Evolutionary conservation across 2,888 invertebrate genomes (phyloP).

Genomic region (Tetropium fuscum): DNA sequence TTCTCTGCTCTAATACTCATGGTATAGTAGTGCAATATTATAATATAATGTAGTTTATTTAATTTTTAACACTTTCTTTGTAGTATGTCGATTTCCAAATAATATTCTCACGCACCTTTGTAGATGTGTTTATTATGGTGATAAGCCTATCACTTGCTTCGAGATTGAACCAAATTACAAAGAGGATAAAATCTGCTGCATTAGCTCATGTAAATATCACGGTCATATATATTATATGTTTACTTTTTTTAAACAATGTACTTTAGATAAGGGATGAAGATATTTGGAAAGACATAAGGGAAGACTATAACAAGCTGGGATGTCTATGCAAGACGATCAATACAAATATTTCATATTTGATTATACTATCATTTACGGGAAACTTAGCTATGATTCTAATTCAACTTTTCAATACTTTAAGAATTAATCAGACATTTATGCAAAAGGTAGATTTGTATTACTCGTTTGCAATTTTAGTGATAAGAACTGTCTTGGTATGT

Average conservation of each 20-base stretch:
- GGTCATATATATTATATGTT: conserved; percentile 33
- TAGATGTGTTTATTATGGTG: conserved; percentile 70
- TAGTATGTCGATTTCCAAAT: conserved; percentile 69
- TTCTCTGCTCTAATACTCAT: conserved; percentile 30
- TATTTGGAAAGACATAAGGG: conserved; percentile 40
- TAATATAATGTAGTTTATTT: conserved; percentile 1
- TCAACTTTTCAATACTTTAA: conserved; percentile 76
- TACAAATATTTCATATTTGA: conserved; percentile 71
- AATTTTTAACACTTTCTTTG: conserved; percentile 26
- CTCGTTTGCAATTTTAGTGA: conserved; percentile 61
- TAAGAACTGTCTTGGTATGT: conserved; percentile 54
- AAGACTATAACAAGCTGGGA: conserved; percentile 44
- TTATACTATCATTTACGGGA: conserved; percentile 75
- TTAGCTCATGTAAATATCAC: conserved; percentile 20
- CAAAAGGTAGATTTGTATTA: conserved; percentile 55
- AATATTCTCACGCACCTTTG: conserved; percentile 77
- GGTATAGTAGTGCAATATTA: conserved; percentile 16
- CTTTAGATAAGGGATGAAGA: conserved; percentile 37
- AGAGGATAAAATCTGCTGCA: conserved; percentile 27
- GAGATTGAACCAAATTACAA: conserved; percentile 37
- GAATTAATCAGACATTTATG: conserved; percentile 51
- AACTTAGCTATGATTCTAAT: conserved; percentile 81
- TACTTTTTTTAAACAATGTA: neutral
- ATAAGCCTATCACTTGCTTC: conserved; percentile 39
- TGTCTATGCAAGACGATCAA: conserved; percentile 68